Evolutionary conservation across 2,797 vertebrate species (phyloP), one percentile per base, ranked within the genome.

Genomic region (Microctenopoma stevenorrisi): DNA sequence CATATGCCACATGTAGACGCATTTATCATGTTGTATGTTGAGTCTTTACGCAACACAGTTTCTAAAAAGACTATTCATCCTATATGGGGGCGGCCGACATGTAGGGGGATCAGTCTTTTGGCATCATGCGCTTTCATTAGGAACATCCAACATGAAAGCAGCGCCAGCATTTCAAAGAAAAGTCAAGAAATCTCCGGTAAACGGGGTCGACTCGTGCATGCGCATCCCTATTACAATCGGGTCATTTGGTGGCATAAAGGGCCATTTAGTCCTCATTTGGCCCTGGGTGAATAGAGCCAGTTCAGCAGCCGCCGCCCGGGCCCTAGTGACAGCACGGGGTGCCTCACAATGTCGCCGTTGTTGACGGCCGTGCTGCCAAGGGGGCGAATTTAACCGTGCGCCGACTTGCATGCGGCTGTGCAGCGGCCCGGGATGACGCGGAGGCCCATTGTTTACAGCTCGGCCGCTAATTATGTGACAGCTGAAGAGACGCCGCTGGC

Each of bases 291-390:
- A 93, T 92, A 86, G 91, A 88, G 79, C 70, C 94, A 86, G 90
- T 92, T 92, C 94, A 97, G 94, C 94, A 94, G 95, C 94, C 86
- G 92, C 92, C 91, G 91, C 93, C 92, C 92, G 92, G 94, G 92
- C 90, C 92, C 92, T 89, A 90, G 92, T 93, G 94, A 95, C 95
- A 92, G 87, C 76, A 89, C 78, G 91, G 81, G 88, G 90, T 91
- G 72, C 84, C 92, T 91, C 93, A 97, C 96, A 97, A 96, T 96
- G 93, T 93, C 91, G 89, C 94, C 92, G 95, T 96, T 97, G 95
- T 97, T 95, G 94, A 93, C 92, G 60, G 93, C 93, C 93, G 89
- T 93, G 92, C 67, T 72, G 90, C 93, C 89, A 91, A 76, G 55
- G 65, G 62, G 64, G 92, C 65, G 66, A 26, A 91, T 92, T 95